Conservation (phyloP, 2,888 invertebrate genomes). For the Globia sparganii region DNA sequence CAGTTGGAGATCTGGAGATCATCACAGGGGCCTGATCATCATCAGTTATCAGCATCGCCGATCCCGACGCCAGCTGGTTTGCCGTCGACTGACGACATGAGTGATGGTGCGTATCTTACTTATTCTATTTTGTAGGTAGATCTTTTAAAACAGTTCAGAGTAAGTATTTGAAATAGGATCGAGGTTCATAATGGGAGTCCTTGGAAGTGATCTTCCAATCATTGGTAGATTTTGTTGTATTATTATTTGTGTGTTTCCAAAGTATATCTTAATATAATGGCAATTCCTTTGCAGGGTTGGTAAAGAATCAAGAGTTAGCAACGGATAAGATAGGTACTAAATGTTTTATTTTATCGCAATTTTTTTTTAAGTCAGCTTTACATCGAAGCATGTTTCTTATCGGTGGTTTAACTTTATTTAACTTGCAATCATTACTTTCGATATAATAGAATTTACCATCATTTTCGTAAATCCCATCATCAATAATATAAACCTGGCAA, state of each 20-base stretch:
- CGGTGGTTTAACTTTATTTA: constrained; percentile 44
- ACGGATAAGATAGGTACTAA: constrained; percentile 65
- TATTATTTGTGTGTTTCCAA: constrained; percentile 20
- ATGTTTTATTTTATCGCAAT: constrained; percentile 49
- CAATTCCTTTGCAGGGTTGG: constrained; percentile 63
- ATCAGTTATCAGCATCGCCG: constrained; percentile 83
- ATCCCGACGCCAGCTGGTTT: constrained; percentile 82
- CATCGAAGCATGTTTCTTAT: constrained; percentile 54
- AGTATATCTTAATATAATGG: constrained; percentile 54
- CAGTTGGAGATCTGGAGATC: constrained; percentile 95
- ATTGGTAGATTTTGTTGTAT: background rate
- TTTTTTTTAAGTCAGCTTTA: constrained; percentile 40
- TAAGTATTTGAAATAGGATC: background rate
- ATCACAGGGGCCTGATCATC: constrained; percentile 89
- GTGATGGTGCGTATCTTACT: constrained; percentile 91
- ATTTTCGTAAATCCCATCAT: constrained; percentile 26
- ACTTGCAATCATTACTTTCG: constrained; percentile 36
- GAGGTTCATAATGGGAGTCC: background rate
- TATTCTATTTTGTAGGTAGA: background rate
- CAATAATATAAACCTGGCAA: constrained; percentile 16
- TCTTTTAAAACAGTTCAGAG: background rate
- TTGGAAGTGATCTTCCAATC: background rate
- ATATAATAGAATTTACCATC: constrained; percentile 29
- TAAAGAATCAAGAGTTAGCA: constrained; percentile 60
- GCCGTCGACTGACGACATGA: constrained; percentile 92